Base-by-base conservation (phyloP, 2,797 vertebrate species). In the Lagodon rhomboides region DNA sequence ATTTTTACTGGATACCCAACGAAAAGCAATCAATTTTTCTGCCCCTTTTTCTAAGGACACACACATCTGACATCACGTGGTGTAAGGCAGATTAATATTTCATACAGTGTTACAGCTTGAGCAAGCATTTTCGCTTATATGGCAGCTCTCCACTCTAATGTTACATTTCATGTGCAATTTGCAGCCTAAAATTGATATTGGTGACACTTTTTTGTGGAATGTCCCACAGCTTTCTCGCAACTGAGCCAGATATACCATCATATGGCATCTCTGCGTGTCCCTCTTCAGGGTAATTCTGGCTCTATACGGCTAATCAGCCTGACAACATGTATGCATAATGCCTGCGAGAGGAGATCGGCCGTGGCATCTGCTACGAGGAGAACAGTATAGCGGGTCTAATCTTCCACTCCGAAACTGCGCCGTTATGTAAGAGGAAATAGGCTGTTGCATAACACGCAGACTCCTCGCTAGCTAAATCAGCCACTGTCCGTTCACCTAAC, bases 381-480 rank as follows among this genome's bases (percentile, higher is more conserved):
- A 85, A 78, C 66, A 50, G 83, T 65, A 75, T 41, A 85, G 85
- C 9, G 1, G 65, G 82, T 77, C 88, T 91, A 86, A 91, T 91
- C 91, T 90, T 87, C 87, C 82, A 58, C 79, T 82, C 51, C 53
- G 64, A 78, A 87, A 80, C 86, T 84, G 91, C 89, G 89, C 87
- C 56, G 63, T 93, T 93, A 92, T 44, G 84, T 93, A 93, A 94
- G 88, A 56, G 64, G 60, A 49, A 80, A 81, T 60, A 63, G 74
- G 56, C 59, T 6, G 84, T 93, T 93, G 85, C 88, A 56, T 93
- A 92, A 92, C 83, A 59, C 34, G 68, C 13, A 74, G 83, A 79
- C 83, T 87, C 70, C 60, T 85, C 55, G 9, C 74, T 12, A 70
- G 84, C 68, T 60, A 74, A 77, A 88, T 84, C 83, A 22, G 13